Conservation (phyloP, 2,113 vertebrate genomes). For the Hemiscyllium ocellatum region DNA sequence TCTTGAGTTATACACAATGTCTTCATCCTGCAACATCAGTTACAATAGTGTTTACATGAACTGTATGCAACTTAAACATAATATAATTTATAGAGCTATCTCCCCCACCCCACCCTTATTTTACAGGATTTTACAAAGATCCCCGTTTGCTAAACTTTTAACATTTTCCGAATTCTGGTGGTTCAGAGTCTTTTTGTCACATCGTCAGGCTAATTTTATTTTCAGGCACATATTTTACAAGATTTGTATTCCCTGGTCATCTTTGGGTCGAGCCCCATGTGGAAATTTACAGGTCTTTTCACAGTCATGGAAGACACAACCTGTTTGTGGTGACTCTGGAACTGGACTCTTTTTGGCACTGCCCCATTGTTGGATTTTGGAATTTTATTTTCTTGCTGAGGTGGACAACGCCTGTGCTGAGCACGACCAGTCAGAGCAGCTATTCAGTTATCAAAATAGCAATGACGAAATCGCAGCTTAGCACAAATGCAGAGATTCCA, state of each 20-base stretch:
- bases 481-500: neutral
- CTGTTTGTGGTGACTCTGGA: neutral
- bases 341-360: neutral
- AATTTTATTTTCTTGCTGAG: neutral
- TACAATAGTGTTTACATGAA: neutral
- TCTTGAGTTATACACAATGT: conserved; percentile 10
- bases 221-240: neutral
- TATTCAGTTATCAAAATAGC: neutral
- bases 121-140: neutral
- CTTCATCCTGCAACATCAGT: conserved; percentile 29
- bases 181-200: neutral
- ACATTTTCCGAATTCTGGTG: neutral
- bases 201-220: neutral
- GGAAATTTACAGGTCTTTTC: neutral
- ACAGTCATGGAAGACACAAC: neutral
- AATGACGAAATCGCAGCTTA: neutral
- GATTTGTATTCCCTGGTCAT: neutral
- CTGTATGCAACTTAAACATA: neutral
- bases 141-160: neutral
- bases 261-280: neutral
- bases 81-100: neutral
- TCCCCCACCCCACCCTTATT: neutral
- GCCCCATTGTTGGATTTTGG: neutral
- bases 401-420: neutral
- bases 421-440: neutral